Evolutionary conservation across 2,888 invertebrate species (phyloP).

Genomic region (Agrotis clavis): DNA sequence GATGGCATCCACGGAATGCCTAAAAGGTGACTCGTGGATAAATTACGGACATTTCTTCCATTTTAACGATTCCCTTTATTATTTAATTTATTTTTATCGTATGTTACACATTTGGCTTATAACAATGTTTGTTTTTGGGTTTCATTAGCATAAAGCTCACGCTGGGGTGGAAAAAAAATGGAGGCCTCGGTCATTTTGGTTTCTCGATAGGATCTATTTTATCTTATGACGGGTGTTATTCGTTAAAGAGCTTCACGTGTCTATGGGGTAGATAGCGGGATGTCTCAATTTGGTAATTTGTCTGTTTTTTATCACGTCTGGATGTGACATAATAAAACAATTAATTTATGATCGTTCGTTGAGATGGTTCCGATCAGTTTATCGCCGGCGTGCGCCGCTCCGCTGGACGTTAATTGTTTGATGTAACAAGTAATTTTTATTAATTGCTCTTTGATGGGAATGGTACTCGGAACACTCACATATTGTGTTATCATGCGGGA

Average conservation of each 20-base stretch:
- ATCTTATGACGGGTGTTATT: slow-evolving; percentile 83
- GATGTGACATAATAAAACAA: slow-evolving; percentile 90
- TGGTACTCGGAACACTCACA: slow-evolving; percentile 73
- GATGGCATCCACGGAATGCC: slow-evolving; percentile 90
- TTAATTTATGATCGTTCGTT: slow-evolving; percentile 87
- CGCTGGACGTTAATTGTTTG: slow-evolving; percentile 88
- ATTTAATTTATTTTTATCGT: slow-evolving; percentile 91
- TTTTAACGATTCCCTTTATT: slow-evolving; percentile 91
- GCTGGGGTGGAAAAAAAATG: slow-evolving; percentile 82
- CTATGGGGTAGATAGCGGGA: slow-evolving; percentile 88
- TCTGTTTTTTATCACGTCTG: slow-evolving; percentile 86
- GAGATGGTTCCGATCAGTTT: slow-evolving; percentile 88
- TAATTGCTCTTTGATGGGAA: slow-evolving; percentile 88
- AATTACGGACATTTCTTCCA: slow-evolving; percentile 91
- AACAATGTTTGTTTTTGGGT: slow-evolving; percentile 90
- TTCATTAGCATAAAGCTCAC: slow-evolving; percentile 90
- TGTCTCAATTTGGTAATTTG: slow-evolving; percentile 90
- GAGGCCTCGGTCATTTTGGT: slow-evolving; percentile 83
- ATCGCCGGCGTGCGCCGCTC: slow-evolving; percentile 83
- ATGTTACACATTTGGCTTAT: slow-evolving; percentile 91
- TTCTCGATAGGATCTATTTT: slow-evolving; percentile 82
- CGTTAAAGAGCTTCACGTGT: slow-evolving; percentile 80
- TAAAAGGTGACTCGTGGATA: slow-evolving; percentile 91
- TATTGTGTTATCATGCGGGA: slow-evolving; percentile 80
- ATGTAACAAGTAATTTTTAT: slow-evolving; percentile 89